Conservation (phyloP, 2,888 invertebrate genomes). For the Hermaeophaga mercurialis region DNA sequence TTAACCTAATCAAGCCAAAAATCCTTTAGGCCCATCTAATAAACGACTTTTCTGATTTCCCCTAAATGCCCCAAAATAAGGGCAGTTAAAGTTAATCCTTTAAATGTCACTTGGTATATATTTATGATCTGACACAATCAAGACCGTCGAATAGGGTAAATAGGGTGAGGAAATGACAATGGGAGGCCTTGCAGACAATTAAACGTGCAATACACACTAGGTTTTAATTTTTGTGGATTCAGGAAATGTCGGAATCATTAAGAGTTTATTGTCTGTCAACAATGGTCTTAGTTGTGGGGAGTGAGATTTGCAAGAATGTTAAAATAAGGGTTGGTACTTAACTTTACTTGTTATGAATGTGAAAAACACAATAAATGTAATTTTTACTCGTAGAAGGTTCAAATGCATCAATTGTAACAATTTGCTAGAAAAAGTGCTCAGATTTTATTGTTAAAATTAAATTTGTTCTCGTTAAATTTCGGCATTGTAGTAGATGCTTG, state of each 20-base stretch:
- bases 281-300: slow-evolving; percentile 13
- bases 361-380: too few species aligned
- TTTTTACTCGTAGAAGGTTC: too few species aligned
- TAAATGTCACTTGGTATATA: slow-evolving; percentile 37
- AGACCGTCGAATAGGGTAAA: slow-evolving; percentile 30
- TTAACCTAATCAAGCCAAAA: slow-evolving; percentile 35
- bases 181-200: slow-evolving; percentile 22
- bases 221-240: slow-evolving; percentile 21
- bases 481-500: too few species aligned
- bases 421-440: too few species aligned
- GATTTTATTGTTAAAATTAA: too few species aligned
- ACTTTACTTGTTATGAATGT: too few species aligned
- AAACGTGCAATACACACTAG: slow-evolving; percentile 19
- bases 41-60: slow-evolving; percentile 45
- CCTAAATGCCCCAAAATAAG: slow-evolving; percentile 46
- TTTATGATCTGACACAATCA: slow-evolving; percentile 40
- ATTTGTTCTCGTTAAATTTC: too few species aligned
- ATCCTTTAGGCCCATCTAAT: slow-evolving; percentile 33
- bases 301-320: slow-evolving; percentile 13
- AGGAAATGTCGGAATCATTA: slow-evolving; percentile 25
- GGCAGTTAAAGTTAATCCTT: slow-evolving; percentile 48
- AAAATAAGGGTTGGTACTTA: slow-evolving; percentile 20
- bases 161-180: slow-evolving; percentile 13
- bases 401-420: too few species aligned
- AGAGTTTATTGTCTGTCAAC: slow-evolving; percentile 27